Evolutionary conservation across 2,113 vertebrate species (phyloP).

Genomic region (Naja naja): DNA sequence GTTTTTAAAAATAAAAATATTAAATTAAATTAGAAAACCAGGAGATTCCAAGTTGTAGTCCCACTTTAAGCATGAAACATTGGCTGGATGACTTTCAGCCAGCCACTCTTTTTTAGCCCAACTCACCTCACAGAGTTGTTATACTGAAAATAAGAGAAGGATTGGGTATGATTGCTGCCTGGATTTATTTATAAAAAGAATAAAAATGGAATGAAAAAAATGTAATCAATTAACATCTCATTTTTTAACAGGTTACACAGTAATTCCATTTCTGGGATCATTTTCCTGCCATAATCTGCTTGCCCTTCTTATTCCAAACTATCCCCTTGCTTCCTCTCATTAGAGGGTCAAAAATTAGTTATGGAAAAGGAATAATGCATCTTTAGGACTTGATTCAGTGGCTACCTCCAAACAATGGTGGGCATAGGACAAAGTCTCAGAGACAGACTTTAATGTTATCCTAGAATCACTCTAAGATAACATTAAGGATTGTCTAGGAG

Average conservation of each 20-base stretch:
- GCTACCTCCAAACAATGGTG: background rate
- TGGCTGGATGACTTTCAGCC: background rate
- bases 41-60: background rate
- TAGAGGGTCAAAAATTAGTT: background rate
- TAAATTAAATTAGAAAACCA: no score
- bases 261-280: background rate
- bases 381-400: background rate
- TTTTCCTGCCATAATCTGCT: background rate
- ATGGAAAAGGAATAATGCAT: background rate
- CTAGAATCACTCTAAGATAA: background rate
- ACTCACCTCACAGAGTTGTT: background rate
- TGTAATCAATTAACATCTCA: background rate
- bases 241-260: background rate
- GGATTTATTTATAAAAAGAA: background rate
- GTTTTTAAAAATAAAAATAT: no score
- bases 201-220: background rate
- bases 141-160: background rate
- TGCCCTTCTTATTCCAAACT: background rate
- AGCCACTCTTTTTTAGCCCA: background rate
- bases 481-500: background rate
- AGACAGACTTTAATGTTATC: no score
- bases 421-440: background rate
- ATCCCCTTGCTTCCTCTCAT: background rate
- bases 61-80: background rate
- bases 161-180: background rate